Base-by-base conservation (phyloP, 2,797 vertebrate genomes). In the Cygnus olor region DNA sequence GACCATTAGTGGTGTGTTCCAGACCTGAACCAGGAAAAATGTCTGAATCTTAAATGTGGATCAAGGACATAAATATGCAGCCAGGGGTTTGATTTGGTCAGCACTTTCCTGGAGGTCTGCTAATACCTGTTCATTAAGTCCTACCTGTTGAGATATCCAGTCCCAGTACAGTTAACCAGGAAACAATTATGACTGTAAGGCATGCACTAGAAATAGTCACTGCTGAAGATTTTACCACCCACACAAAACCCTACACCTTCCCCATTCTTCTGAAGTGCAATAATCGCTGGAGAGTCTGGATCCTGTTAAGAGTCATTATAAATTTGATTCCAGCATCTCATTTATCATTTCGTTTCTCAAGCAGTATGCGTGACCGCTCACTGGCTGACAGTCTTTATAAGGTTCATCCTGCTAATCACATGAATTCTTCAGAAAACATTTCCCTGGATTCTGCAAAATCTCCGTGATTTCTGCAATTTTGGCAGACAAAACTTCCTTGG, bases 321-420 rank as follows among this genome's bases (percentile, higher is more conserved):
- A 65, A 38, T 65, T 56, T 3, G 4, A 38, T 83, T 60, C 36
- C 77, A 34, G n/a, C 6, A 4, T 40, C 19, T 34, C 27, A 27
- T 58, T 7, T 44, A 58, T n/a, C 15, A 42, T 77, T 93, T 58
- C 36, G 15, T 57, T 84, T 90, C 65, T 78, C 24, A 44, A 72
- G 53, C 6, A 16, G 28, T 34, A 21, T 22, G 8, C 40, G 1
- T 47, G 60, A 51, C 47, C 32, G 15, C 54, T 44, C 0, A 0
- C 40, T 58, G 24, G 7, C 38, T 51, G 28, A 28, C 28, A 49
- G 66, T 42, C 71, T 58, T 54, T 17, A 1, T 36, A 24, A 57
- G 4, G 30, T 32, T 61, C 1, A 0, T 49, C 13, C 38, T 11
- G 3, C 34, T 49, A 27, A 21, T 53, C 44, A 74, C 16, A 34